Evolutionary conservation across 2,113 vertebrate species (phyloP), one percentile per base, ranked within the genome.

Genomic region (Stomatorhinus ivindoensis): DNA sequence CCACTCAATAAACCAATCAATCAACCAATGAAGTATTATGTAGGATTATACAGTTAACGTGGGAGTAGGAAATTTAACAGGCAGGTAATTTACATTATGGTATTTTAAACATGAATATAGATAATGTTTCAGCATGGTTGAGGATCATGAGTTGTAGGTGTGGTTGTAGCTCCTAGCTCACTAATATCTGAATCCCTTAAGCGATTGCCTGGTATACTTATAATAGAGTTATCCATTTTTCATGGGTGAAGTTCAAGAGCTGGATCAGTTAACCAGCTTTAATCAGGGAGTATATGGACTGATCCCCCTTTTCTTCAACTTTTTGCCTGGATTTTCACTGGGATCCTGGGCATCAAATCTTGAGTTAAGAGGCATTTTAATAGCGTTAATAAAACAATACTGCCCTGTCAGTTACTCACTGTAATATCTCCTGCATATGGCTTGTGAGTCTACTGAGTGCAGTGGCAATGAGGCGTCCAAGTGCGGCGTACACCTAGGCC

Each of bases 321-420:
- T 44, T 90, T 58, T 3, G 86, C 42, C 24, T 89, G 88, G 61
- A 42, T 88, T 47, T 80, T 27, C 47, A 13, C 47, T 86, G 24
- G 31, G 48, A 7, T 84, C 86, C 42, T 2, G 11, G 44, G 58
- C 53, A 47, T 50, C 87, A 51, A 88, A 31, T 50, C 50, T 86
- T 69, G 48, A 87, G 80, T 86, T 91, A n/a, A 87, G 88, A 92
- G 84, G 24, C 42, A 85, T 91, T 91, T 91, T 88, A 88, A 89
- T 82, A 80, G 50, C 15, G 80, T 82, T 55, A 85, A 61, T 90
- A 88, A 91, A 89, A 73, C 39, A 50, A 39, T n/a, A 85, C 55
- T 42, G 46, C 24, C 51, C 42, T 89, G 65, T n/a, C 13, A 84
- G 88, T 90, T 89, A 76, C 61, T 87, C 46, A 47, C 82, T 82